phyloP scores from a whole-genome alignment of 2,888 invertebrate genomes.

The Zaprionus lineosus region DNA sequence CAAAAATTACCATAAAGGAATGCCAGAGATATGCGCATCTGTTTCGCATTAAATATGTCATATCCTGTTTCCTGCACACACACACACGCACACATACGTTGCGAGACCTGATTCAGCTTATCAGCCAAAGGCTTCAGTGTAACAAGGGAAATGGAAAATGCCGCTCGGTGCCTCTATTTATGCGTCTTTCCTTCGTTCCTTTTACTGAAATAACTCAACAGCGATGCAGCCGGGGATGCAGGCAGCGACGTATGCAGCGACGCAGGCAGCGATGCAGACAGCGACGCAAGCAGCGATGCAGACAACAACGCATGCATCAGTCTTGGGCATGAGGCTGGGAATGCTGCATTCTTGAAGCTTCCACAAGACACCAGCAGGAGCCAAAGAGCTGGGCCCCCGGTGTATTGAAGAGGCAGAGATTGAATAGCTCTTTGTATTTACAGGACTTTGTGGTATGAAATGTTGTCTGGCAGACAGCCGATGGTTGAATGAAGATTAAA shows the following conservation, averaged over 20 bases:
- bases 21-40: conserved; percentile 66
- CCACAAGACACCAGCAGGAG: conserved; percentile 20
- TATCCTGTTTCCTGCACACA: conserved; percentile 76
- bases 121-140: conserved; percentile 49
- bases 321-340: conserved; percentile 24
- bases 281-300: too few relatives aligned
- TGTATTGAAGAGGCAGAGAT: conserved; percentile 3
- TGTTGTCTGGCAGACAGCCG: too few relatives aligned
- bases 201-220: conserved; percentile 15
- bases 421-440: conserved; percentile 19
- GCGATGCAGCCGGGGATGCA: too few relatives aligned
- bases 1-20: conserved; percentile 26
- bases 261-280: too few relatives aligned
- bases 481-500: too few relatives aligned
- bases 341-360: conserved; percentile 9
- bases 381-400: conserved; percentile 14
- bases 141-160: conserved; percentile 28
- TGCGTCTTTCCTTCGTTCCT: conserved; percentile 28
- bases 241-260: too few relatives aligned
- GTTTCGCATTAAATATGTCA: conserved; percentile 78
- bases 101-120: conserved; percentile 43
- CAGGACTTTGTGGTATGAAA: too few relatives aligned
- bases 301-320: too few relatives aligned
- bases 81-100: conserved; percentile 9
- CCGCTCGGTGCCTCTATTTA: conserved; percentile 18